phyloP scores from a whole-genome alignment of 2,888 invertebrate species.

The Melangyna quadrimaculata region DNA sequence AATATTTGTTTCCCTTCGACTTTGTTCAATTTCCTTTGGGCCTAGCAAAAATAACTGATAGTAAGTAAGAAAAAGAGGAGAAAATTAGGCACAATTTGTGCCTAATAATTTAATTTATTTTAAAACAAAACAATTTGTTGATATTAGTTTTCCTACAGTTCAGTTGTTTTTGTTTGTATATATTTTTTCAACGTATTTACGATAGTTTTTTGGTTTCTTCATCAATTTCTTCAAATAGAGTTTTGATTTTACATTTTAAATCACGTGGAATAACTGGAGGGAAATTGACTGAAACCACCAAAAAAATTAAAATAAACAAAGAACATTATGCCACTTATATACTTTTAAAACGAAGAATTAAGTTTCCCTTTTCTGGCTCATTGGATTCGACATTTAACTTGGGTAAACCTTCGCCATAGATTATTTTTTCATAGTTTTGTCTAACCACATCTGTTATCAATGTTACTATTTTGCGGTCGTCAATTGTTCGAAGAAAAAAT shows the following conservation, averaged over 20 bases:
- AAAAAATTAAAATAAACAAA: neutral
- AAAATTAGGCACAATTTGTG: too few species aligned
- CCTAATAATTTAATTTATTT: too few species aligned
- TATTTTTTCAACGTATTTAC: neutral
- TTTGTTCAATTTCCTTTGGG: too few species aligned
- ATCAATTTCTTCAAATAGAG: constrained; percentile 80
- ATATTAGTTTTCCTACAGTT: too few species aligned
- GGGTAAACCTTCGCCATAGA: constrained; percentile 89
- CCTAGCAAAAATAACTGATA: too few species aligned
- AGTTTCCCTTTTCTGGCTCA: constrained; percentile 82
- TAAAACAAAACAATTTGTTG: too few species aligned
- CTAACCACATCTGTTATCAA: constrained; percentile 88
- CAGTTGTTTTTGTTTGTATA: neutral
- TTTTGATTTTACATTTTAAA: constrained; percentile 81
- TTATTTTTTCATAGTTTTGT: constrained; percentile 86
- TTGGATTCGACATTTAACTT: constrained; percentile 83
- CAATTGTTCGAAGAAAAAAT: constrained; percentile 86
- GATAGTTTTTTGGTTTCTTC: constrained; percentile 77
- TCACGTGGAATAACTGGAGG: constrained; percentile 82
- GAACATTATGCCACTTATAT: constrained; percentile 1
- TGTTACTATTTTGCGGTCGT: constrained; percentile 86
- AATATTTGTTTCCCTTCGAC: too few species aligned
- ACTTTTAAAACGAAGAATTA: constrained; percentile 86
- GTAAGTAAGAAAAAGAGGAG: too few species aligned
- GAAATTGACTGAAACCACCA: constrained; percentile 75